Evolutionary conservation across 2,113 vertebrate genomes (phyloP), one percentile per base, ranked within the genome.

Genomic region (Rutilus rutilus): DNA sequence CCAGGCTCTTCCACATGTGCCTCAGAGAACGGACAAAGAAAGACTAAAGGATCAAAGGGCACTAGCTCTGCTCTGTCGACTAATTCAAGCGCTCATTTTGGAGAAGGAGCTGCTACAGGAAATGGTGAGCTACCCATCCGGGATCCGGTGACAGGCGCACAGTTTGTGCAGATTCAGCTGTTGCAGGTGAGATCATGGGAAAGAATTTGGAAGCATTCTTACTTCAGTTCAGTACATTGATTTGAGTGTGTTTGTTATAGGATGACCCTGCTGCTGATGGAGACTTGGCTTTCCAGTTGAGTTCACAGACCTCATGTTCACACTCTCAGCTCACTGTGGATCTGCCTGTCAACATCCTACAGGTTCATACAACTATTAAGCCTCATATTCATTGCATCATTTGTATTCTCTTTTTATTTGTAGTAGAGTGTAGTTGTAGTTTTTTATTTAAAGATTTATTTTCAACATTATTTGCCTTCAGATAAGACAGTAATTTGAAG

Each of bases 161-260:
- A 96, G 86, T 97, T 97, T 85, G 95, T 98, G 85, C 97, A 98
- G 93, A 96, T 97, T 69, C 97, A 97, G 88, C 93, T 98, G 27
- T 92, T 97, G 84, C 98, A 99, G 97, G 98, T 99, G 88, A 94
- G 93, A 74, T 30, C 11, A 11, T 5, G 12, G 10, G 6, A n/a
- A 36, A 62, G 27, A 17, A 33, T 60, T 82, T 39, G 11, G 9
- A 33, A 50, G 23, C 62, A 1, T 33, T 42, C 25, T 60, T 45
- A 30, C 83, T 59, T 71, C 2, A 10, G n/a, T 39, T 17, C 59
- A 17, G 39, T 64, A 5, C 36, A 23, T n/a, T 85, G 45, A 82
- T 78, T 85, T 82, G 50, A 76, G 60, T 45, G 52, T 83, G 27
- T n/a, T n/a, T 90, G 64, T 86, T 23, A 39, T 83, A 99, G 97